A percentile compares a stretch with the other conserved stretches of the same genome.
These are phyloP conservation scores for Morone chrysops DNA, from an alignment of 2,113 vertebrate species.

Conservation along the genomic window DNA sequence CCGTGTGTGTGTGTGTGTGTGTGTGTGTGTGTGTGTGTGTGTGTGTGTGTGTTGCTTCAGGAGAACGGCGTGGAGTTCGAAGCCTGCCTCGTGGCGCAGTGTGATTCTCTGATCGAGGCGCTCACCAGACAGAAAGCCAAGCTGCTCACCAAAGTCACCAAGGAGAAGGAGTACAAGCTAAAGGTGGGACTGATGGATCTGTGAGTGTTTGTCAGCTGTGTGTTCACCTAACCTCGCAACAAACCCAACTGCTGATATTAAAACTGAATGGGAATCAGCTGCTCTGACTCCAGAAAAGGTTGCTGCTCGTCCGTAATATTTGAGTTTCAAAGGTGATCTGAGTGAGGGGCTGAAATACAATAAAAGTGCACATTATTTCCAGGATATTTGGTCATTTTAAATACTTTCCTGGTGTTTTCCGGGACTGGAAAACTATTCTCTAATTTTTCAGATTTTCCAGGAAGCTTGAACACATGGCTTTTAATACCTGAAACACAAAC, in stretches of 20 bases:
- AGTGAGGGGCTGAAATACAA: no score
- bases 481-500: not conserved
- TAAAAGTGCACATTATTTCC: no score
- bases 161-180: conserved; percentile 96
- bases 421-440: no score
- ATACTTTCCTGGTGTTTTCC: no score
- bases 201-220: not conserved
- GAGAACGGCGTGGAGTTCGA: conserved; percentile 97
- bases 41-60: conserved; percentile 75
- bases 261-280: no score
- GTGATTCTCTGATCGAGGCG: conserved; percentile 96
- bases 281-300: no score
- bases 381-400: no score
- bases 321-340: no score
- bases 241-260: no score
- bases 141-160: conserved; percentile 97
- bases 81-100: conserved; percentile 97
- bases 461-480: not conserved
- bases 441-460: no score
- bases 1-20: conserved; percentile 1
- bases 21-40: conserved; percentile 31
- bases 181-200: conserved; percentile 85
- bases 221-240: not conserved
- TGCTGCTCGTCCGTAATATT: no score
- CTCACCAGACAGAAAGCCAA: conserved; percentile 97